phyloP scores from a whole-genome alignment of 2,113 vertebrate species.

The Grantiella picta region DNA sequence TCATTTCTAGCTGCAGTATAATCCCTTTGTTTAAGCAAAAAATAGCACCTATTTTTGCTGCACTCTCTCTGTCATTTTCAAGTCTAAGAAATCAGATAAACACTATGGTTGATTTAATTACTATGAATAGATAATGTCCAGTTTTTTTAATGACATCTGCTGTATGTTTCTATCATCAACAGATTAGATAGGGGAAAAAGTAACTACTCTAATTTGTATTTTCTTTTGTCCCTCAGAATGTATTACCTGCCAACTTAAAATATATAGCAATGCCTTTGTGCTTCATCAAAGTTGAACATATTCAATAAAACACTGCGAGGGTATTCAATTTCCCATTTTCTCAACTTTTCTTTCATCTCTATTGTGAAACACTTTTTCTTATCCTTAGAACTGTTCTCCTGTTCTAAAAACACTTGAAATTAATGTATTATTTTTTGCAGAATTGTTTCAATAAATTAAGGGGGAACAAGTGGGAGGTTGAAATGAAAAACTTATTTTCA shows the following conservation, averaged over 20 bases:
- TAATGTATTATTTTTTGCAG: neutral
- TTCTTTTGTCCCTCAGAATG: neutral
- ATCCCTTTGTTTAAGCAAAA: neutral
- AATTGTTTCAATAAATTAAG: slow-evolving; percentile 36
- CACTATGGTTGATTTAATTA: neutral
- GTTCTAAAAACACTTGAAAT: slow-evolving; percentile 17
- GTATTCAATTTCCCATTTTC: slow-evolving; percentile 31
- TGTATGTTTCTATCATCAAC: neutral
- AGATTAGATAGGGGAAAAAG: neutral
- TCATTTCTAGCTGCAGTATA: neutral
- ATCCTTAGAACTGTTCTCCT: neutral
- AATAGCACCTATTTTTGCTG: neutral
- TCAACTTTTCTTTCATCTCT: neutral
- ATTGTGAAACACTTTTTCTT: slow-evolving; percentile 4
- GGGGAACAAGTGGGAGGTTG: neutral
- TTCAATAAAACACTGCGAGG: slow-evolving; percentile 17
- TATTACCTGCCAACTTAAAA: neutral
- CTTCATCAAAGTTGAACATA: slow-evolving; percentile 21
- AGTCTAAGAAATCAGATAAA: neutral
- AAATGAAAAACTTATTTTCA: slow-evolving; percentile 32
- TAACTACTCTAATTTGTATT: neutral
- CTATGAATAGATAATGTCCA: neutral
- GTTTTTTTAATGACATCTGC: neutral
- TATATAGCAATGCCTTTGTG: neutral
- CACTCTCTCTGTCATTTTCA: neutral